Percentiles rank a stretch among this genome's conserved stretches.
These are phyloP conservation scores for Allobates femoralis DNA, from an alignment of 2,797 vertebrate genomes.

Conservation along the genomic window DNA sequence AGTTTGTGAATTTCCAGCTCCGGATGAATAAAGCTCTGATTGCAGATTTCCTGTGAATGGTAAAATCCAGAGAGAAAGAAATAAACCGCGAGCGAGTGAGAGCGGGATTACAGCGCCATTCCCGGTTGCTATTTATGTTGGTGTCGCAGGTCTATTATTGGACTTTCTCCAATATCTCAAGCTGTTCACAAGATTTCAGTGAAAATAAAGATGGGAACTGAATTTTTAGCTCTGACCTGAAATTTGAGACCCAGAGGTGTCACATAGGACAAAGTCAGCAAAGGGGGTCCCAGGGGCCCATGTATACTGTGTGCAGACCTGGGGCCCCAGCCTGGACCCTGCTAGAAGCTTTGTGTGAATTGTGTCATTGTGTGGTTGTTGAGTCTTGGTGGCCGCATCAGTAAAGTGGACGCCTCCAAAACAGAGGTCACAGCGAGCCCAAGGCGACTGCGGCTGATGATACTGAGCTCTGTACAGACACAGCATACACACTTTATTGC, in stretches of 20 bases:
- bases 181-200: neutral
- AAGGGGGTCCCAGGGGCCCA: neutral
- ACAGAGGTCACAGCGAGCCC: no score
- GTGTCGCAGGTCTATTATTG: neutral
- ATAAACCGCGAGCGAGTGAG: neutral
- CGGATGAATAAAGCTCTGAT: conserved; percentile 55
- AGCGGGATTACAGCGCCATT: neutral
- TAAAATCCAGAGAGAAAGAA: neutral
- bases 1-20: conserved; percentile 11
- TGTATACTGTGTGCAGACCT: no score
- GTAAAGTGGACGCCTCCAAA: no score
- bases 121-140: neutral
- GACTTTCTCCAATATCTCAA: neutral
- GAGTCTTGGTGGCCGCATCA: no score
- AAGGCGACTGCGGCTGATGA: no score
- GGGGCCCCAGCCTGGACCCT: neutral
- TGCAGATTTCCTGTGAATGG: conserved; percentile 14
- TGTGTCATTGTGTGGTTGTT: no score
- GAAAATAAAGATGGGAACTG: no score
- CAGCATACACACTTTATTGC: no score
- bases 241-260: neutral
- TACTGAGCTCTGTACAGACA: no score
- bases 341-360: no score
- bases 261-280: neutral
- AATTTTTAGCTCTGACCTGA: neutral